A percentile compares a stretch with the other conserved stretches of the same genome.
These are phyloP conservation scores for Zoroaster sp. DNA, from an alignment of 53 echinoderm and acorn worm species.

Conservation along the genomic window DNA sequence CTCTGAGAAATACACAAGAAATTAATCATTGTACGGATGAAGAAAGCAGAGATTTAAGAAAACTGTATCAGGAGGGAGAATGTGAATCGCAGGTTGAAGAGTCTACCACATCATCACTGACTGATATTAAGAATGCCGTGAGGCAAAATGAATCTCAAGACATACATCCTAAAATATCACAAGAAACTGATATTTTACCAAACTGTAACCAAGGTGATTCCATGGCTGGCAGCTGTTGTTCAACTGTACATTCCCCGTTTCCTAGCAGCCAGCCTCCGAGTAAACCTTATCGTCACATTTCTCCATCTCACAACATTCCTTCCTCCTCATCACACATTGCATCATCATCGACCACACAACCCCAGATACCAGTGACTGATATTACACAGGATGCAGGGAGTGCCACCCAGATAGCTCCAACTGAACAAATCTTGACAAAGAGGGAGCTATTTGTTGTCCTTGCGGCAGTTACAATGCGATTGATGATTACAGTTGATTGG, in stretches of 20 bases:
- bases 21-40: background rate
- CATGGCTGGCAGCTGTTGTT: background rate
- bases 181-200: background rate
- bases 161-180: background rate
- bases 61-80: background rate
- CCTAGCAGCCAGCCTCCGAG: background rate
- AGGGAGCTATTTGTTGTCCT: slow-evolving; percentile 35
- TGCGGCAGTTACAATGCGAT: slow-evolving; percentile 25
- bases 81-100: background rate
- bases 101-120: background rate
- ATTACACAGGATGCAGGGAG: background rate
- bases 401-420: background rate
- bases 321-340: background rate
- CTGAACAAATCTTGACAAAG: slow-evolving; percentile 12
- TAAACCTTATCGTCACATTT: background rate
- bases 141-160: background rate
- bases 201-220: background rate
- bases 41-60: background rate
- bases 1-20: background rate
- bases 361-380: background rate
- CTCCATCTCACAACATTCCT: background rate
- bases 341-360: background rate
- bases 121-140: background rate
- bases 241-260: background rate
- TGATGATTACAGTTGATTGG: background rate